Evolutionary conservation across 2,888 invertebrate species (phyloP).

Genomic region (Agrotis segetum): DNA sequence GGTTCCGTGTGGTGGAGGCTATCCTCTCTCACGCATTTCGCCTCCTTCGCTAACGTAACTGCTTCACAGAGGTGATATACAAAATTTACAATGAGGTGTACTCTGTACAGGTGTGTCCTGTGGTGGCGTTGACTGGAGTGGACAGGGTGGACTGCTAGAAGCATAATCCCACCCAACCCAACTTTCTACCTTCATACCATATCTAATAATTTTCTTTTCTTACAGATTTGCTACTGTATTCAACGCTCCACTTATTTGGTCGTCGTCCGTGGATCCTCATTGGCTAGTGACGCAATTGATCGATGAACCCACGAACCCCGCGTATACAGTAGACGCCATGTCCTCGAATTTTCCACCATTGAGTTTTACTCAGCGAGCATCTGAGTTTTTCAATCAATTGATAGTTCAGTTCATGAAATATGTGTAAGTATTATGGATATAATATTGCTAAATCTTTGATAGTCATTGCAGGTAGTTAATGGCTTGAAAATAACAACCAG

Average conservation of each 20-base stretch:
- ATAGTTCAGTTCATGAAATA: slow-evolving; percentile 33
- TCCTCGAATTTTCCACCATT: slow-evolving; percentile 69
- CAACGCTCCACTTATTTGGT: slow-evolving; percentile 74
- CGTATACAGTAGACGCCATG: slow-evolving; percentile 68
- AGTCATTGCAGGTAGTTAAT: no score
- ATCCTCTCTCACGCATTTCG: no score
- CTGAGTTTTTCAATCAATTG: slow-evolving; percentile 66
- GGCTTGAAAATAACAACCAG: no score
- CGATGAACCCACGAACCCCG: slow-evolving; percentile 75
- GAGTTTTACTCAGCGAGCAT: slow-evolving; percentile 71
- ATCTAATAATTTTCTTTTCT: neutral
- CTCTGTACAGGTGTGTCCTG: no score
- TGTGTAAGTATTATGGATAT: slow-evolving; percentile 55
- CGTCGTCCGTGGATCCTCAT: slow-evolving; percentile 74
- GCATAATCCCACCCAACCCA: no score
- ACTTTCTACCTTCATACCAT: neutral
- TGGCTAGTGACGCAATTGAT: slow-evolving; percentile 71
- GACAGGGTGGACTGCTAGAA: no score
- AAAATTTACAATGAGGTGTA: no score
- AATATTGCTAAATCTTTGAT: neutral
- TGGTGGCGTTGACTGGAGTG: no score
- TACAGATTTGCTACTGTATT: slow-evolving; percentile 74
- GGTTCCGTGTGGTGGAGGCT: no score
- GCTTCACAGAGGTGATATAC: no score
- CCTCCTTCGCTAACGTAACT: no score